Evolutionary conservation across 2,113 vertebrate species (phyloP), one percentile per base, ranked within the genome.

Genomic region (Chascanopsetta lugubris): DNA sequence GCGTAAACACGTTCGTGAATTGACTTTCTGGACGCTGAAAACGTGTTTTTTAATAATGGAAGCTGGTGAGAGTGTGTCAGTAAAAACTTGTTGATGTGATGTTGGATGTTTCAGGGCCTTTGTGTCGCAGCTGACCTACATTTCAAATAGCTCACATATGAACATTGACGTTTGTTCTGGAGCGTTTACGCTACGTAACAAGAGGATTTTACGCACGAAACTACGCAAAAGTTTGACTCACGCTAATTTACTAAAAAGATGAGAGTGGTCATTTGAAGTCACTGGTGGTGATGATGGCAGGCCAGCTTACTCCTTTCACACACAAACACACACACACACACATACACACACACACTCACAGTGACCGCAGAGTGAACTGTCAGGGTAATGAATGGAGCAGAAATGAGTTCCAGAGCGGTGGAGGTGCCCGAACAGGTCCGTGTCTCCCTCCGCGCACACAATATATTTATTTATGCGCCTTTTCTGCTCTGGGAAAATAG

Each of bases 391-490:
- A 79, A 83, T 80, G 82, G 57, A 82, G 80, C 76, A 90, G 79
- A 79, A 82, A 83, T 84, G 82, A 83, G 83, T 82, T 80, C 83
- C 88, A 80, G 84, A 86, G 79, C 66, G 29, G 75, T 51, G 79
- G 86, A 88, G 80, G 85, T 88, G 87, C 77, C 86, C 75, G 75
- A 75, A 82, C 90, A 89, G 79, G 87, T 83, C 88, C 81, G 72
- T 75, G 79, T 73, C 80, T 79, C 73, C 79, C 79, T 83, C 75
- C 79, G n/a, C n/a, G n/a, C 72, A 76, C 74, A 80, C 82, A 74
- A 75, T 72, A 61, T 68, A 61, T 47, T 83, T 63, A 81, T 72
- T 58, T 83, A 66, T 76, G 63, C 50, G 60, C 55, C 43, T 80
- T 71, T 66, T 17, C 54, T 81, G 50, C 56, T 63, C n/a, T 54